Evolutionary conservation across 2,888 invertebrate genomes (phyloP).

Genomic region (Agonopterix arenella): DNA sequence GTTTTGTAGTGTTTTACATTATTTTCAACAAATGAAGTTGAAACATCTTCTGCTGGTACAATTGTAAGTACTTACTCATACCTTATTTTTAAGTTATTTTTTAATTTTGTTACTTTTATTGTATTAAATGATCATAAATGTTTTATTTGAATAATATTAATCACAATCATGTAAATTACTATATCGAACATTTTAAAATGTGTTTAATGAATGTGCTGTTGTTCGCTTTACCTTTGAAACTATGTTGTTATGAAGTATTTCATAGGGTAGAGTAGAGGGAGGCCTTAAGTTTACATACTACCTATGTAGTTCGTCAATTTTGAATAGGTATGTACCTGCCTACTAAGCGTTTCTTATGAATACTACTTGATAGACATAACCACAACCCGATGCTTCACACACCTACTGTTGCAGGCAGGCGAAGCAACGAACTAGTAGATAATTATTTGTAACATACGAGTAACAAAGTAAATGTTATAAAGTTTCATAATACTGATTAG

Average conservation of each 20-base stretch:
- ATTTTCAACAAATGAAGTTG: constrained; percentile 4
- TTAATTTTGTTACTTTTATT: no score
- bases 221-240: neutral
- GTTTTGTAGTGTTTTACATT: constrained; percentile 16
- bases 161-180: no score
- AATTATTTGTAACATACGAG: no score
- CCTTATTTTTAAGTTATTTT: no score
- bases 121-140: no score
- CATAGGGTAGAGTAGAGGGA: neutral
- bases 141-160: no score
- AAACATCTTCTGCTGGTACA: constrained; percentile 9
- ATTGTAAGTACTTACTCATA: neutral
- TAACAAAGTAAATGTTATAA: no score
- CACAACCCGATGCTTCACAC: constrained; percentile 16
- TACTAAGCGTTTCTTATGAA: constrained; percentile 25
- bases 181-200: no score
- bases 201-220: no score
- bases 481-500: no score
- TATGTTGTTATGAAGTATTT: neutral
- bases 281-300: constrained; percentile 1
- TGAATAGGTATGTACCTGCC: constrained; percentile 15
- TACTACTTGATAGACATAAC: constrained; percentile 13
- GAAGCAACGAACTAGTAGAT: constrained; percentile 19
- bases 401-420: constrained; percentile 9
- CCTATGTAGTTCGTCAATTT: constrained; percentile 34